Conservation (phyloP, 2,888 invertebrate genomes). For the Agrilus mali region DNA sequence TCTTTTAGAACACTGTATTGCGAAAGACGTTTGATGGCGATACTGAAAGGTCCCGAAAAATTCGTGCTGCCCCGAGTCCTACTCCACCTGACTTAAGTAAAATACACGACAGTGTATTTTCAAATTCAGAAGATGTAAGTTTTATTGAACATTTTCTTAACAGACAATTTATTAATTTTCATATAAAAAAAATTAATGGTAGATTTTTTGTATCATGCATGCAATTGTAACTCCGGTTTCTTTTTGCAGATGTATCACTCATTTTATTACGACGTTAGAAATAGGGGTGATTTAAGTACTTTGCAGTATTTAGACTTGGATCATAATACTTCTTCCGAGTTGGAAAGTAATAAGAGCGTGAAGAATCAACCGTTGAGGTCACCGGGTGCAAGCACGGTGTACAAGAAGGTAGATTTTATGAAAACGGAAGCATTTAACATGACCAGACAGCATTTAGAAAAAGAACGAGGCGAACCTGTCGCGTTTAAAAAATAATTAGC, state of each 20-base stretch:
- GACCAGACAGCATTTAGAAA: conserved; percentile 68
- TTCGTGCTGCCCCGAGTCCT: conserved; percentile 42
- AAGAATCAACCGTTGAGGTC: conserved; percentile 16
- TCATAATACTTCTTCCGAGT: conserved; percentile 18
- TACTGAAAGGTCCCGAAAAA: conserved; percentile 22
- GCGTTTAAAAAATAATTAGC: conserved; percentile 22
- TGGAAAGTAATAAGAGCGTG: conserved; percentile 3
- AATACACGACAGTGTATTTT: conserved; percentile 27
- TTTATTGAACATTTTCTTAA: neutral
- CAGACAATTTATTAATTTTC: no score
- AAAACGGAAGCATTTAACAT: conserved; percentile 89
- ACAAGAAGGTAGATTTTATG: conserved; percentile 87
- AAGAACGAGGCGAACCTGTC: conserved; percentile 39
- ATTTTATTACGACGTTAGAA: conserved; percentile 6
- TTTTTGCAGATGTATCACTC: conserved; percentile 12
- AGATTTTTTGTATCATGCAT: no score
- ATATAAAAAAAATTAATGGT: no score
- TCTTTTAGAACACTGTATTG: conserved; percentile 20
- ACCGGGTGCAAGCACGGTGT: conserved; percentile 44
- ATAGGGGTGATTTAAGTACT: conserved; percentile 16
- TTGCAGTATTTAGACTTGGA: conserved; percentile 83
- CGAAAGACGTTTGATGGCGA: conserved; percentile 31
- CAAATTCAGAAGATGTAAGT: conserved; percentile 17
- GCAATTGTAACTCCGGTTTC: neutral
- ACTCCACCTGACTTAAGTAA: conserved; percentile 31